These are phyloP conservation scores for Microctenopoma steveboyesi DNA, from an alignment of 2,797 vertebrate species.

Conservation along the genomic window DNA sequence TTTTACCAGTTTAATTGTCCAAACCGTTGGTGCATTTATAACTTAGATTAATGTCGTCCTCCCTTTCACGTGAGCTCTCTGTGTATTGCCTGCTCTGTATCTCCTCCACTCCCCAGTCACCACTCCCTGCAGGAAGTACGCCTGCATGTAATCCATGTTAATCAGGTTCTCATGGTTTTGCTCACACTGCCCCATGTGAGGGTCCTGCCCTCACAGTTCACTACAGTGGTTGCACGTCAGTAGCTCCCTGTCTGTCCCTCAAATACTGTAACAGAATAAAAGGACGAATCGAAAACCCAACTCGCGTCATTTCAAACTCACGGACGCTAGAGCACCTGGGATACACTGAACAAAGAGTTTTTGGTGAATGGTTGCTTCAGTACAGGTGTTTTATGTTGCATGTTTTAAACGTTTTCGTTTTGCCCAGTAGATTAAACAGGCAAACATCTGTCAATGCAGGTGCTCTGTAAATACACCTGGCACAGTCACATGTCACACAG, in stretches of 20 bases:
- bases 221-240: neutral
- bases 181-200: slow-evolving; percentile 7
- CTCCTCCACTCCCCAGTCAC: neutral
- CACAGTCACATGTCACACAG: neutral
- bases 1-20: neutral
- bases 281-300: neutral
- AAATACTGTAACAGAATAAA: neutral
- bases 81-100: neutral
- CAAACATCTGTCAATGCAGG: neutral
- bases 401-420: neutral
- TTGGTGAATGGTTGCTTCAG: neutral
- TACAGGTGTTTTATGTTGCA: neutral
- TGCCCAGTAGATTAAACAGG: neutral
- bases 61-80: neutral
- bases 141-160: slow-evolving; percentile 39
- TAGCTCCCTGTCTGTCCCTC: neutral
- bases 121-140: slow-evolving; percentile 1
- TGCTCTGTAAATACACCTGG: slow-evolving; percentile 2
- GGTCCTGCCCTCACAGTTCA: neutral
- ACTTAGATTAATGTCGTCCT: neutral
- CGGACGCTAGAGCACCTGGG: too few species aligned
- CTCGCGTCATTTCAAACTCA: neutral
- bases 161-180: slow-evolving; percentile 26
- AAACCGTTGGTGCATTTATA: neutral
- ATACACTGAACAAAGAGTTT: neutral